These are phyloP conservation scores for Hirundichthys speculiger DNA, from an alignment of 2,113 vertebrate genomes.

Conservation along the genomic window DNA sequence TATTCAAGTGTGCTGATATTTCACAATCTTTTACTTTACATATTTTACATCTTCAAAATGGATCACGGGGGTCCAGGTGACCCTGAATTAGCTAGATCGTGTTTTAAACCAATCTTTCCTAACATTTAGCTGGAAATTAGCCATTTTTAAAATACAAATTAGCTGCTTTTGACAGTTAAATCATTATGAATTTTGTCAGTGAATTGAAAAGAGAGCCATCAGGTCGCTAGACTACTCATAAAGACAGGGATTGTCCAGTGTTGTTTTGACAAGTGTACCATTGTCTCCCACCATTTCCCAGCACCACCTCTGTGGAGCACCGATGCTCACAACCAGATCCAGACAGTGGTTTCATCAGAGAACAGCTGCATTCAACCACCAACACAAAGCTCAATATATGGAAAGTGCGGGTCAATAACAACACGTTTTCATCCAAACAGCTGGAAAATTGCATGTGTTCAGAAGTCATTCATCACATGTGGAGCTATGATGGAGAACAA, in stretches of 20 bases:
- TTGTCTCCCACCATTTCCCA: slow-evolving; percentile 7
- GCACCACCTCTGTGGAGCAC: slow-evolving; percentile 12
- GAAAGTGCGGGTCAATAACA: slow-evolving; percentile 50
- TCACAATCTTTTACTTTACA: no score
- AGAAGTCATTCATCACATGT: slow-evolving; percentile 56
- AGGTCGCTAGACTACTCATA: not conserved
- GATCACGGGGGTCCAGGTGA: no score
- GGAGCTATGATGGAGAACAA: slow-evolving; percentile 59
- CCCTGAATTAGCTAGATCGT: no score
- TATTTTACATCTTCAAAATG: no score
- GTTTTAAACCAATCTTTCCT: no score
- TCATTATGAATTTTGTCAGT: not conserved
- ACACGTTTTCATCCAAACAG: slow-evolving; percentile 51
- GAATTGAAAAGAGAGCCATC: not conserved
- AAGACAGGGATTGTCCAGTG: not conserved
- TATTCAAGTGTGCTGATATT: no score
- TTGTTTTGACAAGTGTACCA: not conserved
- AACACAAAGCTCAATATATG: slow-evolving; percentile 38
- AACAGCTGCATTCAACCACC: slow-evolving; percentile 5
- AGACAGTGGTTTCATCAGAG: not conserved
- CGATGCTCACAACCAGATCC: slow-evolving; percentile 14
- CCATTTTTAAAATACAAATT: no score
- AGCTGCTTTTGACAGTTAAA: not conserved
- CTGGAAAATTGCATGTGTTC: slow-evolving; percentile 45
- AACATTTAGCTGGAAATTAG: no score